Percentiles rank a stretch among this genome's conserved stretches.
Conservation (phyloP, 2,888 invertebrate genomes). For the Callinectes sapidus region DNA sequence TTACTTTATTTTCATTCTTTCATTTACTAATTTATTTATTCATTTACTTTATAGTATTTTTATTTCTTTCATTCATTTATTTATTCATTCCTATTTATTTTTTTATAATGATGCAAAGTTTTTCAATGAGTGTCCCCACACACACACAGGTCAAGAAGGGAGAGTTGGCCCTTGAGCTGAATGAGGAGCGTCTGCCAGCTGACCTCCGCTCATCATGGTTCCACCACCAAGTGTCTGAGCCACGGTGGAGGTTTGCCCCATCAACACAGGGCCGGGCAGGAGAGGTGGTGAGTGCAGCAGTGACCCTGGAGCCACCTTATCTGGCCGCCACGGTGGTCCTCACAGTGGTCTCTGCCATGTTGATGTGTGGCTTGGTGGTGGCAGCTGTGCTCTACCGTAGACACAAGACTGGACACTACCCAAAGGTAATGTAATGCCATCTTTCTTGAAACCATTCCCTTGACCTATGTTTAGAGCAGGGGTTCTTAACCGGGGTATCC, state of each 20-base stretch:
- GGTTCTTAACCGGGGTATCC: too few species aligned
- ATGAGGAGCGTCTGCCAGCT: constrained; percentile 66
- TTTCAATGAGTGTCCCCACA: not conserved
- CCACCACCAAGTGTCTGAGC: constrained; percentile 72
- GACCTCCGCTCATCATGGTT: constrained; percentile 72
- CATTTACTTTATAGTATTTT: not conserved
- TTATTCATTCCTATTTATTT: not conserved
- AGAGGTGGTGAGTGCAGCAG: constrained; percentile 68
- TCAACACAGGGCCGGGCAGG: constrained; percentile 41
- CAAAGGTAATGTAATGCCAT: constrained; percentile 58
- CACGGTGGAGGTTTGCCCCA: constrained; percentile 57
- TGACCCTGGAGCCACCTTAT: constrained; percentile 67
- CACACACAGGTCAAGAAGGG: constrained; percentile 67
- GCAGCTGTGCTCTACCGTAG: constrained; percentile 69
- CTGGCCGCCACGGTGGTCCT: constrained; percentile 67
- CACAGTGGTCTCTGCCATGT: constrained; percentile 68
- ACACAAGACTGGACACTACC: constrained; percentile 68
- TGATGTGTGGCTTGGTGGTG: constrained; percentile 70
- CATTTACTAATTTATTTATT: not conserved
- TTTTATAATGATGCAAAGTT: not conserved
- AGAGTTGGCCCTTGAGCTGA: constrained; percentile 62
- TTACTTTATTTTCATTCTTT: too few species aligned
- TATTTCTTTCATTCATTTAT: too few species aligned
- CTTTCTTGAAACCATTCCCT: too few species aligned
- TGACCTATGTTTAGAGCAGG: too few species aligned